Conservation (phyloP, 2,888 invertebrate species). For the Coelogynopora nodosa region DNA sequence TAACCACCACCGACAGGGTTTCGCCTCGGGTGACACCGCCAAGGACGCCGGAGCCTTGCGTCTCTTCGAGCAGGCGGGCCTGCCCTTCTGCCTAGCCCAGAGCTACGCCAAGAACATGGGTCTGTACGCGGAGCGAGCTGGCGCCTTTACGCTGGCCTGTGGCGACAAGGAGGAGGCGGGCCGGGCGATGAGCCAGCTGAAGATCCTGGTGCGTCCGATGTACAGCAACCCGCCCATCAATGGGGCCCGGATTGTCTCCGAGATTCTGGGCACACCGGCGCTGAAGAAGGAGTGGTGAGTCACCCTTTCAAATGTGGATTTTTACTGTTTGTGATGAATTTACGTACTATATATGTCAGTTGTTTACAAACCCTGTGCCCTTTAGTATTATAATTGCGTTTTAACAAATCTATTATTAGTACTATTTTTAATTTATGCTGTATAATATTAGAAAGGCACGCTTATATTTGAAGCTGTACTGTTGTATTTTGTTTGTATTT, state of each 20-base stretch:
- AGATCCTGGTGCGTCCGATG: slow-evolving; percentile 87
- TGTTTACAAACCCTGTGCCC: no score
- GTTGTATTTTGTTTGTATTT: no score
- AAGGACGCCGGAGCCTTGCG: slow-evolving; percentile 84
- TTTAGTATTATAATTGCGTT: no score
- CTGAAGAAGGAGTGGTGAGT: slow-evolving; percentile 69
- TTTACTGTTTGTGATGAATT: no score
- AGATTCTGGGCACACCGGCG: slow-evolving; percentile 73
- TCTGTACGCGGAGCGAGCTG: slow-evolving; percentile 80
- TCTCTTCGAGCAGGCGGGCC: slow-evolving; percentile 73
- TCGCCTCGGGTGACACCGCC: slow-evolving; percentile 71
- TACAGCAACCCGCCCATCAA: slow-evolving; percentile 95
- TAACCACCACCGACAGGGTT: slow-evolving; percentile 52
- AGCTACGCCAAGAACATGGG: slow-evolving; percentile 98
- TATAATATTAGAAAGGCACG: no score
- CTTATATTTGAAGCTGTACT: no score
- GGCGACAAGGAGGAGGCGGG: slow-evolving; percentile 75
- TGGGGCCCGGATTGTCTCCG: slow-evolving; percentile 81
- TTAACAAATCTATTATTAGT: no score
- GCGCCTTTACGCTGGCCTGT: slow-evolving; percentile 78
- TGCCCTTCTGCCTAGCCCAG: slow-evolving; percentile 74
- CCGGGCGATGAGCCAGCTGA: slow-evolving; percentile 83
- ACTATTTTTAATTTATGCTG: no score
- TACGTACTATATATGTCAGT: no score
- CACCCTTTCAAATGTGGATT: no score